phyloP scores from a whole-genome alignment of 2,888 invertebrate species.

The Scaptomyza tumidula region DNA sequence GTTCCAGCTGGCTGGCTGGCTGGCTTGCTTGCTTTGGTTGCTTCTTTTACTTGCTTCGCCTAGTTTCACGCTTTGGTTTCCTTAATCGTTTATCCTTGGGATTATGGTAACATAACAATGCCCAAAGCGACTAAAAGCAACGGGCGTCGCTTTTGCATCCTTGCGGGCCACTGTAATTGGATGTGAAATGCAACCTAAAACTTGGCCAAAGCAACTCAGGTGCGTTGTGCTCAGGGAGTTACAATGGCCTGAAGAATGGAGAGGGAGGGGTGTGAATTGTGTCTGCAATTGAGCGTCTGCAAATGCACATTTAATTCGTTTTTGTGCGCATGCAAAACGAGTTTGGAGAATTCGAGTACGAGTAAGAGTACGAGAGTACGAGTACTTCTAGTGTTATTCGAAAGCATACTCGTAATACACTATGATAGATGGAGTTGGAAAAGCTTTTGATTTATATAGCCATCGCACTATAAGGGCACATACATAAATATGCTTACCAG shows the following conservation, averaged over 20 bases:
- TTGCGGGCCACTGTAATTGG: slow-evolving; percentile 67
- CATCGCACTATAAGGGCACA: slow-evolving; percentile 51
- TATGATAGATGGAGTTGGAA: slow-evolving; percentile 74
- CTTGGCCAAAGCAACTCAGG: slow-evolving; percentile 34
- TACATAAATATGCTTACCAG: slow-evolving; percentile 61
- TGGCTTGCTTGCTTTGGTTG: not conserved
- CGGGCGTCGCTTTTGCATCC: slow-evolving; percentile 54
- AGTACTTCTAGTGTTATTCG: not conserved
- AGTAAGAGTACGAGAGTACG: not conserved
- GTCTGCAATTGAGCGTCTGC: slow-evolving; percentile 64
- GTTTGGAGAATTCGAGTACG: not conserved
- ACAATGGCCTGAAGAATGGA: not conserved
- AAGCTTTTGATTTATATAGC: slow-evolving; percentile 76
- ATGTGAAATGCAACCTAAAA: slow-evolving; percentile 61
- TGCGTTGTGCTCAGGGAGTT: not conserved
- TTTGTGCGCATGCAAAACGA: slow-evolving; percentile 36
- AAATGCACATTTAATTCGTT: slow-evolving; percentile 78
- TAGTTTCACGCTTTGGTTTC: slow-evolving; percentile 72
- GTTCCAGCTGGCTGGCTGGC: slow-evolving; percentile 22
- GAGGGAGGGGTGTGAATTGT: slow-evolving; percentile 1
- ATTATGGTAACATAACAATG: slow-evolving; percentile 77
- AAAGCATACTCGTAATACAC: slow-evolving; percentile 48
- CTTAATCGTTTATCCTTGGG: slow-evolving; percentile 74
- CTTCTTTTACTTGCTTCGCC: slow-evolving; percentile 37
- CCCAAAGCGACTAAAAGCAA: slow-evolving; percentile 63